A percentile compares a stretch with the other conserved stretches of the same genome.
phyloP scores from a whole-genome alignment of 2,113 vertebrate species.

The Silurus glanis region DNA sequence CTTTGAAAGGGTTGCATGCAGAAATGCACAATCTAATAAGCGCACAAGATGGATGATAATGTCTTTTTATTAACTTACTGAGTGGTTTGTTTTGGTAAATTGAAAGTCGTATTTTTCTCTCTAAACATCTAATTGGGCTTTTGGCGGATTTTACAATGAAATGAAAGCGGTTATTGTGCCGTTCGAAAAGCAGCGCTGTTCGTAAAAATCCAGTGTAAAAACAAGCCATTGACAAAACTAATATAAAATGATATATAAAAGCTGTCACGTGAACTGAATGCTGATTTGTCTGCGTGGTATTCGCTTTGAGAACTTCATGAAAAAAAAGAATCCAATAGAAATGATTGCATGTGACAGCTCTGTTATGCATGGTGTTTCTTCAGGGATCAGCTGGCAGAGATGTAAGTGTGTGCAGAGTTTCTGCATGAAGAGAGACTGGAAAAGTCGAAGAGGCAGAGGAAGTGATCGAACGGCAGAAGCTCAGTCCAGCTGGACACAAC shows the following conservation, averaged over 20 bases:
- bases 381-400: slow-evolving; percentile 59
- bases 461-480: slow-evolving; percentile 46
- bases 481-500: slow-evolving; percentile 33
- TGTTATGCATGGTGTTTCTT: slow-evolving; percentile 53
- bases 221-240: slow-evolving; percentile 42
- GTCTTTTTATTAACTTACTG: slow-evolving; percentile 61
- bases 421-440: slow-evolving; percentile 30
- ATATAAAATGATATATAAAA: slow-evolving; percentile 50
- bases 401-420: slow-evolving; percentile 45
- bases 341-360: slow-evolving; percentile 18
- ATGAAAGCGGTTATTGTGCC: slow-evolving; percentile 45
- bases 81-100: slow-evolving; percentile 61
- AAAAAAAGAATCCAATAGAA: slow-evolving; percentile 23
- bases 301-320: neutral
- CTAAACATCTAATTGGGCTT: slow-evolving; percentile 58
- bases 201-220: slow-evolving; percentile 44
- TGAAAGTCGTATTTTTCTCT: slow-evolving; percentile 62
- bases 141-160: slow-evolving; percentile 52
- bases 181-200: slow-evolving; percentile 40
- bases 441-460: slow-evolving; percentile 36
- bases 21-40: slow-evolving; percentile 61
- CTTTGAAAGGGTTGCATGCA: slow-evolving; percentile 56
- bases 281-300: slow-evolving; percentile 40
- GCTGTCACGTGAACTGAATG: slow-evolving; percentile 26
- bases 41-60: slow-evolving; percentile 60